Base-by-base conservation (phyloP, 2,113 vertebrate genomes). In the Grammomys surdaster region DNA sequence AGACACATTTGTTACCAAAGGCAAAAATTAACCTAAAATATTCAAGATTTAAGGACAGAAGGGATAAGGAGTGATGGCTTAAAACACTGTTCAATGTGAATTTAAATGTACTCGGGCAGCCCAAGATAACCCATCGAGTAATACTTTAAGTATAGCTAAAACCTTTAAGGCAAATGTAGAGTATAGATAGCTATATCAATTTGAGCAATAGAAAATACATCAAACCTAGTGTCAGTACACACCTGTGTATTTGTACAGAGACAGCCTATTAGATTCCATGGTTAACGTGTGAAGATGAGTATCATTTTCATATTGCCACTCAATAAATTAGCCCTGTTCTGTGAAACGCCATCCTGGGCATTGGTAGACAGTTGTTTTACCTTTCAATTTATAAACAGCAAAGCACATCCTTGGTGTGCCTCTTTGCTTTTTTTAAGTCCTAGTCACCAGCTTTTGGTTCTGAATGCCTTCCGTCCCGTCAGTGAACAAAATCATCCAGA, bases 1-100 rank as follows among this genome's bases (percentile, higher is more conserved):
- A 97, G 81, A 96, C 92, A 95, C 17, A 84, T 94, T 80, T 85
- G 91, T 85, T 91, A 70, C 51, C 24, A 81, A 90, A 82, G 36
- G 11, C 89, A 77, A 95, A 95, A 93, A 92, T 93, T 26, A 76
- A 72, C 7, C 46, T 33, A 70, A 58, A 24, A 80, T 12, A 14
- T 90, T 4, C 33, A 92, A 33, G 56, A 40, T 77, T 88, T 90
- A 86, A 92, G 10, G 85, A 28, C 63, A 88, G 70, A 95, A 86
- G 75, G 33, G 16, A 94, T 17, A 89, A 78, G 63, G 54, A 70
- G 10, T 73, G 31, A 85, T 84, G 2, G 16, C 70, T 92, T 93
- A 80, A 94, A 90, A 82, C n/a, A 70, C 5, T 76, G 73, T 80
- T 89, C 82, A 94, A n/a, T 82, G 11, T 82, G 77, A 87, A 63